These are phyloP conservation scores for Drosophila seguyi DNA, from an alignment of 1,140 invertebrate species.

Conservation along the genomic window DNA sequence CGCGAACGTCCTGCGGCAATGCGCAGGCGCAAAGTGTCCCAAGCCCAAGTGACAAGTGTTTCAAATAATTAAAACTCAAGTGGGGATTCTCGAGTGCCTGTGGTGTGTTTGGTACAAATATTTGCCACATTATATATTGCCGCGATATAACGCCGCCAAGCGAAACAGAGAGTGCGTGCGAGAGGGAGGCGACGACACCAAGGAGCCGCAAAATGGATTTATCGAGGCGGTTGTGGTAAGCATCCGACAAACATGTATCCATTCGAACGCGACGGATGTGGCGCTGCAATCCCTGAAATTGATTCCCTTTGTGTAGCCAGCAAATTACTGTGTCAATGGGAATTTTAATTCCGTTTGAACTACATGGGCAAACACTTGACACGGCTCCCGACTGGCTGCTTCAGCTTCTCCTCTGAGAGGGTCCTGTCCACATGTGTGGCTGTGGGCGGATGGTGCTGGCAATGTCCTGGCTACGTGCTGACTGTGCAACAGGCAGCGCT, in stretches of 20 bases:
- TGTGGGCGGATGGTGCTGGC: constrained; percentile 9
- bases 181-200: constrained; percentile 48
- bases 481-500: constrained; percentile 67
- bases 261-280: constrained; percentile 31
- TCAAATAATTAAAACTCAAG: constrained; percentile 77
- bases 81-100: constrained; percentile 41
- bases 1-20: constrained; percentile 54
- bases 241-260: constrained; percentile 76
- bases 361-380: constrained; percentile 81
- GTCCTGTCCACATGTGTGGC: constrained; percentile 44
- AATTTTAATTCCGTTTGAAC: constrained; percentile 84
- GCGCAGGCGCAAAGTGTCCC: constrained; percentile 75
- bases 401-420: constrained; percentile 13
- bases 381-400: constrained; percentile 41
- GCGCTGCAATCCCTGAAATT: constrained; percentile 61
- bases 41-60: constrained; percentile 55
- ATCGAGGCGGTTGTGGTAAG: constrained; percentile 85
- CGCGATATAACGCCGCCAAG: constrained; percentile 19
- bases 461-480: constrained; percentile 54
- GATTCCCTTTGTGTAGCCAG: constrained; percentile 79
- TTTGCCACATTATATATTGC: constrained; percentile 22
- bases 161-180: constrained; percentile 5
- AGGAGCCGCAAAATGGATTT: constrained; percentile 82
- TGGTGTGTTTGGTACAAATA: constrained; percentile 32
- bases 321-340: constrained; percentile 84